These are phyloP conservation scores for Operophtera brumata DNA, from an alignment of 2,888 invertebrate species.

Conservation along the genomic window DNA sequence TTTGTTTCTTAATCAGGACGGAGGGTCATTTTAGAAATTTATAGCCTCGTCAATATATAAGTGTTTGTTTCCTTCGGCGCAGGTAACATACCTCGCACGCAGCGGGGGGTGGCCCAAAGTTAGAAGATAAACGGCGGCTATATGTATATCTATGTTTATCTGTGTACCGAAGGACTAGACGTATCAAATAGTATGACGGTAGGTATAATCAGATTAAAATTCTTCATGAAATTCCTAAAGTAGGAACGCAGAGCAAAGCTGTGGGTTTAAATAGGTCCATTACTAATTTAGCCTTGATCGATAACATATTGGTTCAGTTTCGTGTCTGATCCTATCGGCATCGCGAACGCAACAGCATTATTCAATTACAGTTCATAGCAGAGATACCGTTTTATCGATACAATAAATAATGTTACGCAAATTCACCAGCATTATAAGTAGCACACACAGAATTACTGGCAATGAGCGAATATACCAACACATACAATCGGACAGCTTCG, in stretches of 20 bases:
- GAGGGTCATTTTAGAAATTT: conserved; percentile 66
- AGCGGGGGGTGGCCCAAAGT: conserved; percentile 67
- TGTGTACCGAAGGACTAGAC: conserved; percentile 6
- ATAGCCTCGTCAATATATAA: conserved; percentile 65
- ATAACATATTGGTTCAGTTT: conserved; percentile 29
- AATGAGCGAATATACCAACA: conserved; percentile 32
- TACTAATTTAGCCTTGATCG: conserved; percentile 30
- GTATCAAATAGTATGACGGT: background rate
- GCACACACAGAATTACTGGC: conserved; percentile 30
- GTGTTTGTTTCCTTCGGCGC: conserved; percentile 71
- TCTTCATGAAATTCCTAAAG: background rate
- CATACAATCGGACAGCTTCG: conserved; percentile 29
- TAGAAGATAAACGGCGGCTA: conserved; percentile 39
- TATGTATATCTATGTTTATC: conserved; percentile 22
- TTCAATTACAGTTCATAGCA: conserved; percentile 33
- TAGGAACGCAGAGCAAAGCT: background rate
- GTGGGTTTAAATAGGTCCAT: conserved; percentile 3
- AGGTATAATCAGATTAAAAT: background rate
- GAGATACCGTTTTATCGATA: conserved; percentile 30
- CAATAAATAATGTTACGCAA: conserved; percentile 34
- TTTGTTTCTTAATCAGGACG: conserved; percentile 71
- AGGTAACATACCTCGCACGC: conserved; percentile 70
- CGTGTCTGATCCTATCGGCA: conserved; percentile 32
- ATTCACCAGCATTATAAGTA: background rate
- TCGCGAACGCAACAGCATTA: conserved; percentile 29